A percentile compares a stretch with the other conserved stretches of the same genome.
Conservation (phyloP, 2,113 vertebrate genomes). For the Xiphorhynchus elegans region DNA sequence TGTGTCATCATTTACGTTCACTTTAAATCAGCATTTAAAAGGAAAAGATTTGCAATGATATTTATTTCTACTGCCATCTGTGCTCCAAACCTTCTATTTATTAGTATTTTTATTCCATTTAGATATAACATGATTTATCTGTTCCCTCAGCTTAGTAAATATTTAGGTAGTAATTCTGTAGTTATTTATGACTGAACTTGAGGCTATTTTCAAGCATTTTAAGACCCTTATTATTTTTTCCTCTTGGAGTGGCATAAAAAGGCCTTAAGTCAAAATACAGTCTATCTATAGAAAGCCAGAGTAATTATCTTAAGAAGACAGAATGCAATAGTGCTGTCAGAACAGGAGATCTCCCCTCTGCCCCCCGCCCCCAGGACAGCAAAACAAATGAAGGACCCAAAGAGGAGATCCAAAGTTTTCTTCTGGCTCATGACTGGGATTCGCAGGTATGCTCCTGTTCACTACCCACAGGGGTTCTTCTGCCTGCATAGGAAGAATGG, state of each 20-base stretch:
- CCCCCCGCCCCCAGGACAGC: background rate
- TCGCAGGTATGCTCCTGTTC: background rate
- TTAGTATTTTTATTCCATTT: constrained; percentile 36
- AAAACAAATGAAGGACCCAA: background rate
- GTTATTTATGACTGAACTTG: constrained; percentile 27
- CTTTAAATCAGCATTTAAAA: background rate
- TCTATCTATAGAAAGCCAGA: background rate
- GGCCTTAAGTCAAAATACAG: constrained; percentile 31
- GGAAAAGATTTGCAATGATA: background rate
- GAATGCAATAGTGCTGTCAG: background rate
- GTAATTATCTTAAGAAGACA: constrained; percentile 25
- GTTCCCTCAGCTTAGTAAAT: background rate
- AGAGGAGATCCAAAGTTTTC: background rate
- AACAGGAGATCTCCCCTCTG: background rate
- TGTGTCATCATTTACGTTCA: background rate
- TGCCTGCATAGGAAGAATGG: background rate
- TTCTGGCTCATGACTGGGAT: background rate
- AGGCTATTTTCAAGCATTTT: constrained; percentile 40
- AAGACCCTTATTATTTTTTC: background rate
- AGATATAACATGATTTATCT: constrained; percentile 17
- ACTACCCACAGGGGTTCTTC: background rate
- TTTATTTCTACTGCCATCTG: background rate
- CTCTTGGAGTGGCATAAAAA: constrained; percentile 31
- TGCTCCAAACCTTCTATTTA: constrained; percentile 22
- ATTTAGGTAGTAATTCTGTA: constrained; percentile 2